Evolutionary conservation across 2,888 invertebrate genomes (phyloP).

Genomic region (Candidula unifasciata): DNA sequence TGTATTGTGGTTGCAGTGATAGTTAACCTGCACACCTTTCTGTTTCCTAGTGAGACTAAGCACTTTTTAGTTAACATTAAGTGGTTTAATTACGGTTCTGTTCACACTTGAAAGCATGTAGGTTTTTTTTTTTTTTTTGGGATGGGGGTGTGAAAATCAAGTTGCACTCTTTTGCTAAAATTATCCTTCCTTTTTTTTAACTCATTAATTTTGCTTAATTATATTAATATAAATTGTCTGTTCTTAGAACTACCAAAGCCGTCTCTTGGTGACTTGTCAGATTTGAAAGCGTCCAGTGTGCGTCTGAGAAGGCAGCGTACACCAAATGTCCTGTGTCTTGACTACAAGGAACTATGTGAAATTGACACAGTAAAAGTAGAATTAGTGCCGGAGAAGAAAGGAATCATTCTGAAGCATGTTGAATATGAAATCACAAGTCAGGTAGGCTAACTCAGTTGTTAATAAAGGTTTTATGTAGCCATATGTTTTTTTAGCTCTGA

Average conservation of each 20-base stretch:
- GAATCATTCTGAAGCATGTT: constrained; percentile 78
- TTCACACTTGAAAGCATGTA: no score
- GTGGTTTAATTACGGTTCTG: no score
- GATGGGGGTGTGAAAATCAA: no score
- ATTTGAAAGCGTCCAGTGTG: constrained; percentile 72
- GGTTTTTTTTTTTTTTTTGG: no score
- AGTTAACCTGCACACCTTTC: no score
- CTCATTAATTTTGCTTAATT: background rate
- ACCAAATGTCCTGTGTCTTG: constrained; percentile 75
- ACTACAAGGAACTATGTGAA: constrained; percentile 74
- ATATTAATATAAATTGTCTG: background rate
- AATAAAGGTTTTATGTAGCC: background rate
- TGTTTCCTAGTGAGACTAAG: no score
- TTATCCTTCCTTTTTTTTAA: background rate
- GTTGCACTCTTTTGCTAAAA: no score
- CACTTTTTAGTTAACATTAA: no score
- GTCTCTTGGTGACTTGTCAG: constrained; percentile 75
- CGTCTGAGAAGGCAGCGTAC: constrained; percentile 73
- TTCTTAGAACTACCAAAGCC: constrained; percentile 77
- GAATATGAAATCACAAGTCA: constrained; percentile 79
- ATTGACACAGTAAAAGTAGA: constrained; percentile 77
- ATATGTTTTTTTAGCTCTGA: background rate
- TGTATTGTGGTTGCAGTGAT: no score
- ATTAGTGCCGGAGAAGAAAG: constrained; percentile 78
- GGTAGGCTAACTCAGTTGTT: constrained; percentile 61